These are phyloP conservation scores for Daboia siamensis DNA, from an alignment of 2,113 vertebrate species.

Conservation along the genomic window DNA sequence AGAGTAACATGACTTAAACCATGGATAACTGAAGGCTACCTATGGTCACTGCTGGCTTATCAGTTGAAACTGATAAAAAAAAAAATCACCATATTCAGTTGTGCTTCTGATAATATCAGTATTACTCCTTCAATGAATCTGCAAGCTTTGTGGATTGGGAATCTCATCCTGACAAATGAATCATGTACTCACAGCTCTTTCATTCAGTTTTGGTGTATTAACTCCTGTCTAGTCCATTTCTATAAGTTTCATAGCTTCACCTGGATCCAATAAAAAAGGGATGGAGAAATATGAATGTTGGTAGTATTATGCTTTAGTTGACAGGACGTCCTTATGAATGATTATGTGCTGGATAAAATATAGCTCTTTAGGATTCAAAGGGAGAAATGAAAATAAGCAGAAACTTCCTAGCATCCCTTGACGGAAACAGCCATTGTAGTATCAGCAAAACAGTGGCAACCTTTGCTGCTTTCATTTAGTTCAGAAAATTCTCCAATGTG, in stretches of 20 bases:
- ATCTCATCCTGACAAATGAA: neutral
- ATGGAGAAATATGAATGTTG: neutral
- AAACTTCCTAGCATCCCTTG: neutral
- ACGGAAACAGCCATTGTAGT: neutral
- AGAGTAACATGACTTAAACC: neutral
- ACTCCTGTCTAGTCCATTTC: neutral
- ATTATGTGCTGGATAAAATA: neutral
- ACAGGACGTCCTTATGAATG: neutral
- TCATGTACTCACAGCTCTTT: neutral
- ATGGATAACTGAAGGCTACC: neutral
- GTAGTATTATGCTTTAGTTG: neutral
- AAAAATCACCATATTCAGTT: neutral
- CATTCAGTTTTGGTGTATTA: neutral
- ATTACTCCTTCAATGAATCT: neutral
- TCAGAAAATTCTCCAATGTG: neutral
- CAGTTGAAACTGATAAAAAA: neutral
- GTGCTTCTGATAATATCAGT: neutral
- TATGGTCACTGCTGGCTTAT: neutral
- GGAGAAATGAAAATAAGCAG: too few species aligned
- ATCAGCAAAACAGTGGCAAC: neutral
- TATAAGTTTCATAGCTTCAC: neutral
- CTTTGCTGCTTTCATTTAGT: neutral
- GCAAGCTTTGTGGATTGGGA: neutral
- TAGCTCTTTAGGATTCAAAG: neutral
- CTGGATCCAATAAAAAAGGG: neutral